Evolutionary conservation across 2,888 invertebrate genomes (phyloP).

Genomic region (Drosophila buzzatii): DNA sequence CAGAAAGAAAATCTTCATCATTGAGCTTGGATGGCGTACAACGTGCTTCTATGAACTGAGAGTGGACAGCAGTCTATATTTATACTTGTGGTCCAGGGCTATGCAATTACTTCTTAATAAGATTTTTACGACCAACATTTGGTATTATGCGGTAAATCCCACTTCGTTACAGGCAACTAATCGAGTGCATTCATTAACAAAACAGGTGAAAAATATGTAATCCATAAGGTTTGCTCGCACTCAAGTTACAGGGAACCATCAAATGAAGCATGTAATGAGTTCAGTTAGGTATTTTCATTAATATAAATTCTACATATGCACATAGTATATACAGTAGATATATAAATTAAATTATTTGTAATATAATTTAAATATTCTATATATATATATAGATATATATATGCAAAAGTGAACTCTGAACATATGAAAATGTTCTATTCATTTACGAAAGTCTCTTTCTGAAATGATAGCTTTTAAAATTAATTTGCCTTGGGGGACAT

Average conservation of each 20-base stretch:
- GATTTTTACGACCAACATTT: slow-evolving; percentile 3
- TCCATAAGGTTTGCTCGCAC: background rate
- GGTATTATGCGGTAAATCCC: background rate
- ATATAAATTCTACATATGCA: background rate
- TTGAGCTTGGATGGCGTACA: slow-evolving; percentile 33
- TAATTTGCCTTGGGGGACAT: background rate
- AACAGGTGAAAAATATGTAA: background rate
- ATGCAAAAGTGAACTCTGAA: background rate
- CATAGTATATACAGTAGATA: background rate
- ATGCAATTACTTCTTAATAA: background rate
- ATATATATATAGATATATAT: too few species aligned
- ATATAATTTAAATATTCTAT: background rate
- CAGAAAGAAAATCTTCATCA: slow-evolving; percentile 57
- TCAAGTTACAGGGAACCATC: too few species aligned
- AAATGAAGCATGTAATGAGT: background rate
- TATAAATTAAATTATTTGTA: background rate
- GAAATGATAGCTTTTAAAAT: background rate
- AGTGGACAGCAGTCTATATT: slow-evolving; percentile 21
- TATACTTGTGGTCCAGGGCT: slow-evolving; percentile 30
- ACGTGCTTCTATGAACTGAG: slow-evolving; percentile 40
- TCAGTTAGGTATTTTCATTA: background rate
- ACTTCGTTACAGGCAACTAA: background rate
- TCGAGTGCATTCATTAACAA: slow-evolving; percentile 2
- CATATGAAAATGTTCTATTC: background rate
- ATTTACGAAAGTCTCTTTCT: too few species aligned